Conservation (phyloP, 2,888 invertebrate species). For the Julus scandinavius region DNA sequence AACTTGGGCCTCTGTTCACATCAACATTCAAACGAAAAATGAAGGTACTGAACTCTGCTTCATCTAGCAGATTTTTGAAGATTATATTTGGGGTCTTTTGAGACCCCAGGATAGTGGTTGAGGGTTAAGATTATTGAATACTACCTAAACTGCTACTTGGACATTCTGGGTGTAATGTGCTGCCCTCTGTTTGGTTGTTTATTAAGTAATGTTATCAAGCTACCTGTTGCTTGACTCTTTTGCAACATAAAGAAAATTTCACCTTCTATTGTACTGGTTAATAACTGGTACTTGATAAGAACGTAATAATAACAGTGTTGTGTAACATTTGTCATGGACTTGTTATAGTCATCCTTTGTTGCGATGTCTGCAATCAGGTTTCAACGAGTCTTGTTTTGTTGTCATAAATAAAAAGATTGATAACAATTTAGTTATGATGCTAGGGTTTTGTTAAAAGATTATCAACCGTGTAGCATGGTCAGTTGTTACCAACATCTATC, state of each 20-base stretch:
- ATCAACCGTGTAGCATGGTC: too few species aligned
- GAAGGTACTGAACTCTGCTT: too few species aligned
- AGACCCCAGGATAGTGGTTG: too few species aligned
- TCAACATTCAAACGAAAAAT: too few species aligned
- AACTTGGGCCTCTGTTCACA: too few species aligned
- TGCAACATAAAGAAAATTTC: not conserved
- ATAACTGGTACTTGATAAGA: not conserved
- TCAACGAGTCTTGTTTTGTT: not conserved
- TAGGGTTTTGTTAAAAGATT: not conserved
- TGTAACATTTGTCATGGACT: not conserved
- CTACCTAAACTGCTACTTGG: too few species aligned
- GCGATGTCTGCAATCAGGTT: not conserved
- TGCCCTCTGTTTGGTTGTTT: not conserved
- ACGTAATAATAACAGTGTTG: not conserved
- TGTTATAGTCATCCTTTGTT: not conserved
- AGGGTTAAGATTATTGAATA: too few species aligned
- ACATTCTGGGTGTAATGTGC: not conserved
- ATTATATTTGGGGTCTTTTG: too few species aligned
- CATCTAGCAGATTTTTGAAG: too few species aligned
- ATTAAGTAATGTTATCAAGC: not conserved
- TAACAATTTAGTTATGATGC: not conserved
- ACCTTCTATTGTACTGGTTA: not conserved
- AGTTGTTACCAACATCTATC: too few species aligned
- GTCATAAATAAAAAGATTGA: not conserved
- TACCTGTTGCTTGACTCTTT: not conserved